A percentile compares a stretch with the other conserved stretches of the same genome.
phyloP scores from a whole-genome alignment of 2,888 invertebrate species.

The Pemphredon lugubris region DNA sequence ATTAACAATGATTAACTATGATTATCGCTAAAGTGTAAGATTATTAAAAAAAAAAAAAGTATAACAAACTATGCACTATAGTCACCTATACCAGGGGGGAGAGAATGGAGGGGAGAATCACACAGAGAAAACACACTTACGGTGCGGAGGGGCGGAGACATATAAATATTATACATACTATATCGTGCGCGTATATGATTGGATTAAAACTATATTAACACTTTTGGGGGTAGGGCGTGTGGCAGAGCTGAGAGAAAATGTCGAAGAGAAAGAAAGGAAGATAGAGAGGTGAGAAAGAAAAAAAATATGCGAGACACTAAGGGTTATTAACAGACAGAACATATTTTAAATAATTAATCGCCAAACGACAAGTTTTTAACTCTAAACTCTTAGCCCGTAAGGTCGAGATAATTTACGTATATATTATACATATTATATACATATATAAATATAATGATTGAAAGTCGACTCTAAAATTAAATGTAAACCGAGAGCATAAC shows the following conservation, averaged over 20 bases:
- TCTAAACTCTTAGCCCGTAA: conserved; percentile 75
- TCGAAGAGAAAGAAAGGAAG: conserved; percentile 31
- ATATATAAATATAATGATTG: conserved; percentile 73
- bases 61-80: conserved; percentile 57
- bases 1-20: conserved; percentile 72
- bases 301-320: conserved; percentile 41
- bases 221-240: conserved; percentile 49
- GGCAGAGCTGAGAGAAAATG: too few relatives aligned
- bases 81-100: conserved; percentile 35
- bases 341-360: conserved; percentile 81
- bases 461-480: conserved; percentile 81
- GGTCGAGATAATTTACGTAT: conserved; percentile 72
- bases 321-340: conserved; percentile 71
- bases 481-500: conserved; percentile 63
- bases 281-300: conserved; percentile 19
- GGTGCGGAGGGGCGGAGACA: conserved; percentile 28
- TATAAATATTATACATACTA: conserved; percentile 65
- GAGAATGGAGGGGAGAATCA: not conserved
- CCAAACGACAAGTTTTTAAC: conserved; percentile 79
- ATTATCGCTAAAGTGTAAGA: conserved; percentile 65
- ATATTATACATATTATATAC: conserved; percentile 51
- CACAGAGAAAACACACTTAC: conserved; percentile 21
- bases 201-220: conserved; percentile 41
- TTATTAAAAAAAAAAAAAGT: conserved; percentile 59
- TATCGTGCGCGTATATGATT: conserved; percentile 64